Base-by-base conservation (phyloP, 2,113 vertebrate genomes). In the Lontra canadensis region DNA sequence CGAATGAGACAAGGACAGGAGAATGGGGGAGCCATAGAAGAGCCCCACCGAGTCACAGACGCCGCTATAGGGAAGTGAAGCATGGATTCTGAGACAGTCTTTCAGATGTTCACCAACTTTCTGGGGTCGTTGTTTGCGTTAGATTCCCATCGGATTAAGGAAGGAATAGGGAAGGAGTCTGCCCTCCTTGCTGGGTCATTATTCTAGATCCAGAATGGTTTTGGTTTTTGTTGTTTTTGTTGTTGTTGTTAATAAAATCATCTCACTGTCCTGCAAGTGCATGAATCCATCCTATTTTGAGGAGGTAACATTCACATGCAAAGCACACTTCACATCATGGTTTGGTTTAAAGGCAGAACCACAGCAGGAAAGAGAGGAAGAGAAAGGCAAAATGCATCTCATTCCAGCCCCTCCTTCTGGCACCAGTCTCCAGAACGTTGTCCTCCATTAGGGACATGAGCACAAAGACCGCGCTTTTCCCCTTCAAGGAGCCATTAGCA, bases 401-500 rank as follows among this genome's bases (percentile, higher is more conserved):
- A 29, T 55, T 39, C 67, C 55, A 21, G 7, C 6, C 5, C 44
- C 52, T 78, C 67, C 63, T 63, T 59, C 57, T 20, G 17, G 61
- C 4, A 20, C 14, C 1, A 0, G 17, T 42, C 84, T 55, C n/a
- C 52, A 74, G 39, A 39, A 59, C 1, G 44, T 10, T 61, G 20
- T 8, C 4, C 39, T 36, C 29, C 18, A 1, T 59, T 4, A 95
- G 34, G 11, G 31, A 61, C 42, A n/a, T 2, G 20, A 65, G 11
- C 57, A 31, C 15, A 29, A 5, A 49, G 55, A 20, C 34, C 12
- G 0, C 4, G 17, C 23, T 93, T 85, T 31, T 95, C 26, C 42
- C 74, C 55, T 29, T 83, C 55, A 88, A 93, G 82, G 42, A 82
- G 63, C 49, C 17, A 42, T 96, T 97, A 95, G 95, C 47, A 4